Evolutionary conservation across 2,797 vertebrate genomes (phyloP).

Genomic region (Enteromius afrohamiltoni): DNA sequence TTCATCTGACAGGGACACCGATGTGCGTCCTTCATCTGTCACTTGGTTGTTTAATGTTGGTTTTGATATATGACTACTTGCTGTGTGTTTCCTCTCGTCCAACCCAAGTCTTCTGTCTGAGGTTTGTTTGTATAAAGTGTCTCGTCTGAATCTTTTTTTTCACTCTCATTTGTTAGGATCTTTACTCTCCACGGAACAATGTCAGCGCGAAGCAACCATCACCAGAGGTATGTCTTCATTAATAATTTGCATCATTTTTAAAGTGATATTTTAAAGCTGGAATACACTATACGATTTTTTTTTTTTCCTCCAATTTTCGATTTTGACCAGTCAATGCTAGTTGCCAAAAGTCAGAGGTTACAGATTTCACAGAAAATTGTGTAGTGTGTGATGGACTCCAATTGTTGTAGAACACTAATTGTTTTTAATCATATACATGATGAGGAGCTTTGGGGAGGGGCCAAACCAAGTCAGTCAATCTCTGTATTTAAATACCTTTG

Average conservation of each 20-base stretch:
- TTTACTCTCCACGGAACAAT: slow-evolving; percentile 76
- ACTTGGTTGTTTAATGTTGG: slow-evolving; percentile 55
- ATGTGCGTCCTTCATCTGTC: slow-evolving; percentile 37
- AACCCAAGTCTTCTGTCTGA: not conserved
- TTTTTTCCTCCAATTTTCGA: not conserved
- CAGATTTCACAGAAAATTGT: not conserved
- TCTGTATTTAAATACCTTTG: not conserved
- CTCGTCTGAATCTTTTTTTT: slow-evolving; percentile 12
- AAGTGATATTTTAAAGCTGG: not conserved
- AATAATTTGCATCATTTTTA: not conserved
- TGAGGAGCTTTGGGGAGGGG: no score
- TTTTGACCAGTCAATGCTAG: not conserved
- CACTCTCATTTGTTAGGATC: slow-evolving; percentile 69
- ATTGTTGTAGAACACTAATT: no score
- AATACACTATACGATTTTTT: not conserved
- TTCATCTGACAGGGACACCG: slow-evolving; percentile 1
- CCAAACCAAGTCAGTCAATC: not conserved
- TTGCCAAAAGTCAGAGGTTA: not conserved
- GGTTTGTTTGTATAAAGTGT: slow-evolving; percentile 23
- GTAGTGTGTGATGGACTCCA: not conserved
- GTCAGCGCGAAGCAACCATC: slow-evolving; percentile 66
- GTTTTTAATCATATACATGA: no score
- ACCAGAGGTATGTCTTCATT: slow-evolving; percentile 74
- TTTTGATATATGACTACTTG: slow-evolving; percentile 41
- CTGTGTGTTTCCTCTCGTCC: not conserved